Conservation (phyloP, 2,113 vertebrate species). For the Irena cyanogastra region DNA sequence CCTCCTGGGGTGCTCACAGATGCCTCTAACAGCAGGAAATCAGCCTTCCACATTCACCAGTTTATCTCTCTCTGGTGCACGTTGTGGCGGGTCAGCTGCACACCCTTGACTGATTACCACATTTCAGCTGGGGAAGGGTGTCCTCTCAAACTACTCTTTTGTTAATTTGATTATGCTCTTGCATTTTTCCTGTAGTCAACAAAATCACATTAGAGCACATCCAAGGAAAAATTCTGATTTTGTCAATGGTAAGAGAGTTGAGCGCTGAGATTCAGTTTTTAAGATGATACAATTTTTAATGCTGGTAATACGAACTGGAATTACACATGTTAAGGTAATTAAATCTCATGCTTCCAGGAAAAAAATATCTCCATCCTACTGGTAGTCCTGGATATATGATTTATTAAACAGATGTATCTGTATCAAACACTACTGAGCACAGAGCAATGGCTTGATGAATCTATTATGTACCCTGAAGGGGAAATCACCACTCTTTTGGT, state of each 20-base stretch:
- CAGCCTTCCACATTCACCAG: background rate
- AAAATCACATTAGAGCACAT: background rate
- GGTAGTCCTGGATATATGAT: background rate
- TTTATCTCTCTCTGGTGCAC: background rate
- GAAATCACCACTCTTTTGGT: slow-evolving; percentile 29
- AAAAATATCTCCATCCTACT: background rate
- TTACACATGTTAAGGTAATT: slow-evolving; percentile 35
- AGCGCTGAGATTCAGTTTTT: background rate
- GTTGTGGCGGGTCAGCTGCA: background rate
- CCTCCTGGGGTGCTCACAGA: background rate
- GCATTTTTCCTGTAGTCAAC: background rate
- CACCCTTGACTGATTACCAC: background rate
- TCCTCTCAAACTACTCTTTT: background rate
- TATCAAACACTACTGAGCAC: slow-evolving; percentile 8
- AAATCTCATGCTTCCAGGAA: slow-evolving; percentile 18
- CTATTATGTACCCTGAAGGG: slow-evolving; percentile 16
- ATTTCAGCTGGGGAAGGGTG: background rate
- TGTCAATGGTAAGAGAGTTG: background rate
- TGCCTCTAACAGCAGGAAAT: background rate
- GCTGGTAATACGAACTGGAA: background rate
- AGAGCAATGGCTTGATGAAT: slow-evolving; percentile 25
- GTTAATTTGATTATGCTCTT: background rate
- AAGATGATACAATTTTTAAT: slow-evolving; percentile 6
- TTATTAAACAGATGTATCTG: slow-evolving; percentile 47
- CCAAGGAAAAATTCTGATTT: background rate